These are phyloP conservation scores for Anastrepha obliqua DNA, from an alignment of 1,140 invertebrate species.

Conservation along the genomic window DNA sequence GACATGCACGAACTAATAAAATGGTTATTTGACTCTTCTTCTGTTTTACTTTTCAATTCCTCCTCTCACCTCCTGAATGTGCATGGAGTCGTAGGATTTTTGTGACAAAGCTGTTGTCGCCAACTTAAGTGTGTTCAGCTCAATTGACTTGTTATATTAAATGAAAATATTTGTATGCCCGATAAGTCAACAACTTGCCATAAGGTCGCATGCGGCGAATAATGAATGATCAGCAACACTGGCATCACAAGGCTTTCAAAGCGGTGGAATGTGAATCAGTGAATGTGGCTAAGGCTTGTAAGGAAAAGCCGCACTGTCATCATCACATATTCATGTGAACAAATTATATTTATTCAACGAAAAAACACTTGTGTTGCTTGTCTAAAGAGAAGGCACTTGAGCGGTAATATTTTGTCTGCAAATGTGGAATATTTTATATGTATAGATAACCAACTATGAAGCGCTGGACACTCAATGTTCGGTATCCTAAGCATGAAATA, in stretches of 20 bases:
- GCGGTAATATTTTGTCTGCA: neutral
- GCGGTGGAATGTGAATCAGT: neutral
- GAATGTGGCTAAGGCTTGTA: neutral
- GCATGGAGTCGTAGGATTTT: neutral
- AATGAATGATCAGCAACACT: neutral
- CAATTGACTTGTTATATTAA: constrained; percentile 46
- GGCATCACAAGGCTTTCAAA: neutral
- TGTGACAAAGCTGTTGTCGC: neutral
- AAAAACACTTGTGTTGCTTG: no score
- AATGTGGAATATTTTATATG: no score
- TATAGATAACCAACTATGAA: no score
- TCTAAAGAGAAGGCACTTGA: neutral
- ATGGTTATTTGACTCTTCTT: neutral
- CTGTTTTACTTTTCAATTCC: neutral
- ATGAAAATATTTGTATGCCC: constrained; percentile 26
- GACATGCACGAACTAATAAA: neutral
- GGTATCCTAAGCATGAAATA: no score
- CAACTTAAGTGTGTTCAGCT: constrained; percentile 20
- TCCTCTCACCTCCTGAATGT: neutral
- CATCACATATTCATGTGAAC: neutral
- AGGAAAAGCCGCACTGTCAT: neutral
- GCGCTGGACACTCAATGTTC: no score
- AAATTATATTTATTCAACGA: no score
- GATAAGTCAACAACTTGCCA: constrained; percentile 27
- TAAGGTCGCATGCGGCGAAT: neutral